Percentiles rank a stretch among this genome's conserved stretches.
Evolutionary conservation across 1,140 invertebrate species (phyloP).

Genomic region (Notospermus geniculatus): DNA sequence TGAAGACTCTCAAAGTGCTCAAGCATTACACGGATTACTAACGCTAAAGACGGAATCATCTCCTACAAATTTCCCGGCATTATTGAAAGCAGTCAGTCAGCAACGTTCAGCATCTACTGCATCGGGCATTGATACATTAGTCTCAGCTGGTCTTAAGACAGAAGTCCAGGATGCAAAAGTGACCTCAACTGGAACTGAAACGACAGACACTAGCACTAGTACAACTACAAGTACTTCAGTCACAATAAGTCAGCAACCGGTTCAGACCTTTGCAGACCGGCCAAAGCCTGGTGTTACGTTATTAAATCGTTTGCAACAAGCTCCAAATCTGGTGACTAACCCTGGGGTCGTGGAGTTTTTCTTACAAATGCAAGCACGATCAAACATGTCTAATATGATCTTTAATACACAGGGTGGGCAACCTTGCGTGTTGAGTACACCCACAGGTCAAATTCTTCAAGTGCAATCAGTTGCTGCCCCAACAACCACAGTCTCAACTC

Average conservation of each 20-base stretch:
- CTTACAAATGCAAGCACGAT: slow-evolving; percentile 5
- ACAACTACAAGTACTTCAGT: background rate
- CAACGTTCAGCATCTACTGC: slow-evolving; percentile 1
- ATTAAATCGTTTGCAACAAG: background rate
- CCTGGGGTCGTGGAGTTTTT: slow-evolving; percentile 1
- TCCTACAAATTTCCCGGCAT: slow-evolving; percentile 17
- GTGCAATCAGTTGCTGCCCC: no score
- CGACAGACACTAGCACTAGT: background rate
- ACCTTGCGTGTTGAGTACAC: no score
- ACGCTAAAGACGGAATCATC: slow-evolving; percentile 49
- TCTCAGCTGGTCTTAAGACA: background rate
- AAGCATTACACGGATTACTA: slow-evolving; percentile 53
- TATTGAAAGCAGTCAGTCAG: slow-evolving; percentile 22
- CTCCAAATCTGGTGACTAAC: background rate
- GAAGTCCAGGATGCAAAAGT: background rate
- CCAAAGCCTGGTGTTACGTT: background rate
- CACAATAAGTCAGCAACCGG: background rate
- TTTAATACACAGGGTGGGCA: no score
- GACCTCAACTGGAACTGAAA: slow-evolving; percentile 3
- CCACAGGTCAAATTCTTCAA: no score
- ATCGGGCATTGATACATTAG: background rate
- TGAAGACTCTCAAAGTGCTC: slow-evolving; percentile 54
- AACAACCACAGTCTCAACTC: no score
- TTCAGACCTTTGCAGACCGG: background rate
- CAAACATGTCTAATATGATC: background rate